Percentiles rank a stretch among this genome's conserved stretches.
These are phyloP conservation scores for Nansenia antarctica DNA, from an alignment of 2,113 vertebrate species.

Conservation along the genomic window DNA sequence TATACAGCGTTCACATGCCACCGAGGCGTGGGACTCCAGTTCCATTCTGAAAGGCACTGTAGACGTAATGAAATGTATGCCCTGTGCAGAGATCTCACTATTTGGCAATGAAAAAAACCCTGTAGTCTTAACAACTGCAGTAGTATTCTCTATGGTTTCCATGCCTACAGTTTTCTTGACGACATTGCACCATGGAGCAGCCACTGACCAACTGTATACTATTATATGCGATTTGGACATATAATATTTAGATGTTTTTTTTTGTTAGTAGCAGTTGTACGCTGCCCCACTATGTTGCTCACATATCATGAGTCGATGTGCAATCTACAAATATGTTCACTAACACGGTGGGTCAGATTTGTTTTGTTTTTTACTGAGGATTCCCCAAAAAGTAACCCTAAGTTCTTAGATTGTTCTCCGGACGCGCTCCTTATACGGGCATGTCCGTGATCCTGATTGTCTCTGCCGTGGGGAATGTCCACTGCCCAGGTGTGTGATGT, in stretches of 20 bases:
- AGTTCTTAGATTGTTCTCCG: too few species aligned
- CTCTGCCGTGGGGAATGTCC: not conserved
- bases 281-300: too few species aligned
- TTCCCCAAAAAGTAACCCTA: too few species aligned
- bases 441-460: not conserved
- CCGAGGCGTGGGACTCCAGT: not conserved
- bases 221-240: too few species aligned
- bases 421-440: not conserved
- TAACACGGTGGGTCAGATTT: too few species aligned
- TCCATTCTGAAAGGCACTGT: not conserved
- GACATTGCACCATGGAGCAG: conserved; percentile 1
- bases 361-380: too few species aligned
- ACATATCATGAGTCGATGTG: not conserved
- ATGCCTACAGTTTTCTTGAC: not conserved
- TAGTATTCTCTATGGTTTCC: not conserved
- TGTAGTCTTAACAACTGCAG: conserved; percentile 15
- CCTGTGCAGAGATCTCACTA: not conserved
- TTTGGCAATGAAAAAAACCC: not conserved
- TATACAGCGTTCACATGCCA: conserved; percentile 19
- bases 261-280: too few species aligned
- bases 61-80: not conserved
- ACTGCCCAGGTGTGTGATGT: not conserved
- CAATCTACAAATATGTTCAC: not conserved
- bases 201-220: not conserved
- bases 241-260: too few species aligned